Base-by-base conservation (phyloP, 2,888 invertebrate genomes). In the Lobophora halterata region DNA sequence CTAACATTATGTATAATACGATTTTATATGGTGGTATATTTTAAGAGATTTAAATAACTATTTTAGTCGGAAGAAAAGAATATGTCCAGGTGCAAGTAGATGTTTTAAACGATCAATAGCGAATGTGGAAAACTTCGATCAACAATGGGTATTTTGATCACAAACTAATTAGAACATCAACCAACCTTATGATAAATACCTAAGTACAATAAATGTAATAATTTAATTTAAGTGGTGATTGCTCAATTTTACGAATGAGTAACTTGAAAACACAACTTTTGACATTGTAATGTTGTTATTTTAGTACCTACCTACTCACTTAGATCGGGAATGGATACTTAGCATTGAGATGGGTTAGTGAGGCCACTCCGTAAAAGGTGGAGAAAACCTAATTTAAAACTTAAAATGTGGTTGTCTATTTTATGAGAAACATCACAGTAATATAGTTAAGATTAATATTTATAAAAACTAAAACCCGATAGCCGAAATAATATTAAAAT, bases 191-290 rank as follows among this genome's bases (percentile, higher is more conserved):
- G 75, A 80, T 72, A 71, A 43, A 71, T 75, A n/a, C n/a, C n/a
- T n/a, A 74, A 77, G 78, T 80, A 81, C 76, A 79, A 79, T 66
- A 14, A 18, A 13, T 24, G 13, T 26, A 71, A 73, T 54, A 48
- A 71, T 76, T 75, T 75, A 75, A 62, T 67, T 77, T 82, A 81
- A 75, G 80, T 69, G 62, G 80, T 60, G 67, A 72, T 82, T 85
- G 83, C 83, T 85, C 83, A 85, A 85, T 80, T 79, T 81, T 81
- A 71, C 61, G 58, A 68, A 71, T 61, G 65, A 58, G 64, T 67
- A 55, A 21, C 9, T 56, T 55, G 58, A 55, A 50, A 34, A 24
- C 28, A 26, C 7, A 8, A 25, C 40, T 27, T 17, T 19, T 24
- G 14, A 30, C 46, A 32, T 26, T 3, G 12, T 21, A 28, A 1